These are phyloP conservation scores for Ceratotherium simum DNA, from an alignment of 2,113 vertebrate genomes.

Conservation along the genomic window DNA sequence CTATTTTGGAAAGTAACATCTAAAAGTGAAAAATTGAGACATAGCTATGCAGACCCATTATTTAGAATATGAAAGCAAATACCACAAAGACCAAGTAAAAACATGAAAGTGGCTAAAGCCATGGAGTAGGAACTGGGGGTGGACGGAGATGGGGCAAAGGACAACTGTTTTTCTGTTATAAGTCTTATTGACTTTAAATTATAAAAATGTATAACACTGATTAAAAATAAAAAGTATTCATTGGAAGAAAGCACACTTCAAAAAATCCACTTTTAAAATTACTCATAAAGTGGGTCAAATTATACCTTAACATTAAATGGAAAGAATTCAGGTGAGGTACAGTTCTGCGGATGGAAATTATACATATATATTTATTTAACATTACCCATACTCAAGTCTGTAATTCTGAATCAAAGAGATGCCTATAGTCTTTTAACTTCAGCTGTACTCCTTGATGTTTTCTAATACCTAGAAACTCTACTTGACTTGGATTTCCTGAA, in stretches of 20 bases:
- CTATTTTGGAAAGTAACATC: not conserved
- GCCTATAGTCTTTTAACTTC: not conserved
- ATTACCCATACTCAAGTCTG: not conserved
- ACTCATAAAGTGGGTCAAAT: rapidly evolving
- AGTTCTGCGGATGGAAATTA: not conserved
- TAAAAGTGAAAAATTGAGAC: not conserved
- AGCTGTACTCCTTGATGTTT: not conserved
- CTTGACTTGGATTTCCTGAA: not conserved
- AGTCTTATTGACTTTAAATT: not conserved
- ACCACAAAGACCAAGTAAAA: not conserved
- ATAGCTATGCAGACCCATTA: not conserved
- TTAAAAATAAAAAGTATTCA: not conserved
- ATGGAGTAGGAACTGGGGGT: not conserved
- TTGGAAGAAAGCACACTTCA: conserved; percentile 28
- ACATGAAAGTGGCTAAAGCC: not conserved
- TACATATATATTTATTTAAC: not conserved
- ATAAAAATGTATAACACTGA: not conserved
- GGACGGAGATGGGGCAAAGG: not conserved
- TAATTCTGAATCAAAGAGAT: not conserved
- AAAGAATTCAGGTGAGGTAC: not conserved
- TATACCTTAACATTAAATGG: not conserved
- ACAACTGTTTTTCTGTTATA: not conserved
- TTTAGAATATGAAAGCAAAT: not conserved
- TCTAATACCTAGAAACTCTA: not conserved
- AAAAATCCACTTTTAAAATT: not conserved